Conservation (phyloP, 2,113 vertebrate species). For the Passerina amoena region DNA sequence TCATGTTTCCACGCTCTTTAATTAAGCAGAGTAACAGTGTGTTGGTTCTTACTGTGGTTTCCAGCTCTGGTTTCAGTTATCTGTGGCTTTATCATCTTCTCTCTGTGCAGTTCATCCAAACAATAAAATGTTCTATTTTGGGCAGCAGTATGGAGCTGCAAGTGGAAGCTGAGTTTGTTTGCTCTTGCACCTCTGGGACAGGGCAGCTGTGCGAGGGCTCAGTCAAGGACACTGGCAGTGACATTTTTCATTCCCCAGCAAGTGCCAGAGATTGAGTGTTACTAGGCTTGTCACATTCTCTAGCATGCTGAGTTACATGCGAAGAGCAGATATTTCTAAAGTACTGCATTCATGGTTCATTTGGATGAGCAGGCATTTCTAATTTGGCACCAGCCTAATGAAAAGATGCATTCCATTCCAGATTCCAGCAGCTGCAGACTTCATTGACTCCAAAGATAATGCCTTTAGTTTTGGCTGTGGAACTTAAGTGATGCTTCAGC, state of each 20-base stretch:
- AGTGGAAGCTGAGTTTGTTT: neutral
- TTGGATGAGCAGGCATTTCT: slow-evolving; percentile 71
- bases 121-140: neutral
- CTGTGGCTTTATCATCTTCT: neutral
- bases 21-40: neutral
- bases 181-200: neutral
- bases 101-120: neutral
- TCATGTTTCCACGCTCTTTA: neutral
- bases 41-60: neutral
- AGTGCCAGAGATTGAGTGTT: slow-evolving; percentile 15
- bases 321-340: slow-evolving; percentile 64
- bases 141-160: neutral
- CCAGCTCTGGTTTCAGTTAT: neutral
- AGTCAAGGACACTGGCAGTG: neutral
- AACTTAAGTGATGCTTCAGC: slow-evolving; percentile 23
- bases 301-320: slow-evolving; percentile 62
- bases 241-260: neutral
- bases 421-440: slow-evolving; percentile 67
- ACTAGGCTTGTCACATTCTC: slow-evolving; percentile 57
- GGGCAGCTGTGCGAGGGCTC: neutral
- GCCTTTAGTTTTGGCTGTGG: slow-evolving; percentile 44
- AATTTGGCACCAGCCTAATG: slow-evolving; percentile 66
- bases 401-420: slow-evolving; percentile 65
- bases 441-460: slow-evolving; percentile 65
- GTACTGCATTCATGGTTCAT: slow-evolving; percentile 62